These are phyloP conservation scores for Labia minor DNA, from an alignment of 2,888 invertebrate genomes.

Conservation along the genomic window DNA sequence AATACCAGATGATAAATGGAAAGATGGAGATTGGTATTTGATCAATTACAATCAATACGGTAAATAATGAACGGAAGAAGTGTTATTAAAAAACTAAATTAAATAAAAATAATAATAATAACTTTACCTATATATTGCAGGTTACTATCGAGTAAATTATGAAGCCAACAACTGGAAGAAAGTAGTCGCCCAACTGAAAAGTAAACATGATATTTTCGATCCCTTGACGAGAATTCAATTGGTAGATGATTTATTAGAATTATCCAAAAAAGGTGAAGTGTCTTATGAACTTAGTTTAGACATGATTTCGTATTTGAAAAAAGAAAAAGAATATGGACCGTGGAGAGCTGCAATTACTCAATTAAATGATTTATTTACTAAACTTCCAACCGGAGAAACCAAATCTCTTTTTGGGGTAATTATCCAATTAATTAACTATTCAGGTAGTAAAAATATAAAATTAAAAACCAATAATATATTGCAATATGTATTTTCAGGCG, in stretches of 20 bases:
- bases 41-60: constrained; percentile 25
- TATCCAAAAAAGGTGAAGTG: constrained; percentile 37
- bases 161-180: constrained; percentile 46
- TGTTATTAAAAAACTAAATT: no score
- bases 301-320: constrained; percentile 40
- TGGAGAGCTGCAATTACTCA: constrained; percentile 39
- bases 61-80: no score
- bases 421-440: no score
- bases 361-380: constrained; percentile 27
- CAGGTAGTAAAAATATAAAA: no score
- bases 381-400: no score
- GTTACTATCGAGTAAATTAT: constrained; percentile 44
- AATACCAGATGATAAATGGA: no score
- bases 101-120: no score
- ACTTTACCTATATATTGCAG: constrained; percentile 29
- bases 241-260: constrained; percentile 43
- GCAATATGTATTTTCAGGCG: constrained; percentile 18
- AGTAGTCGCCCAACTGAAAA: constrained; percentile 15
- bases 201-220: constrained; percentile 33
- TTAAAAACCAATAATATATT: no score
- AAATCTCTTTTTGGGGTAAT: constrained; percentile 15
- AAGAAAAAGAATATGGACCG: constrained; percentile 41
- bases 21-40: constrained; percentile 26
- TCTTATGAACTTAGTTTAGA: constrained; percentile 39
- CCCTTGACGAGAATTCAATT: constrained; percentile 44